These are phyloP conservation scores for Argynnis bischoffii DNA, from an alignment of 2,888 invertebrate species.

Conservation along the genomic window DNA sequence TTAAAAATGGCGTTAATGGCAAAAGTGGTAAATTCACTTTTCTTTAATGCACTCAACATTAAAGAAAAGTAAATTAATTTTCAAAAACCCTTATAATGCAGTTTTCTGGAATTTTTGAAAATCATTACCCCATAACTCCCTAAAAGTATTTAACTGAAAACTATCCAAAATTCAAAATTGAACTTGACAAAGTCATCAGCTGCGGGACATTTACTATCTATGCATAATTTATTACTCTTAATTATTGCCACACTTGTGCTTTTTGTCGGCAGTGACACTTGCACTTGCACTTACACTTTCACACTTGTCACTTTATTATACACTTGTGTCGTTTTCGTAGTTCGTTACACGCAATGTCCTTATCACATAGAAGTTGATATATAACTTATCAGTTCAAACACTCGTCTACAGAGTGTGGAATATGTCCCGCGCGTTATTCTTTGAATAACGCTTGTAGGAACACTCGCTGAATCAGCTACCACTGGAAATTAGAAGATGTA, in stretches of 20 bases:
- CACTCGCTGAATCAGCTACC: constrained; percentile 82
- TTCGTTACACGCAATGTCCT: constrained; percentile 36
- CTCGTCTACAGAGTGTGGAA: constrained; percentile 71
- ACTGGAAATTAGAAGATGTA: constrained; percentile 53
- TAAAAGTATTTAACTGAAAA: too few relatives aligned
- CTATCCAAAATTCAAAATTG: background rate
- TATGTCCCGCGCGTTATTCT: constrained; percentile 77
- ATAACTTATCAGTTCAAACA: constrained; percentile 41
- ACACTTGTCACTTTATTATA: background rate
- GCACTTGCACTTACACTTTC: constrained; percentile 16
- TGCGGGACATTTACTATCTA: background rate
- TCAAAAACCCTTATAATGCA: too few relatives aligned
- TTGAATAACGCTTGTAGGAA: constrained; percentile 77
- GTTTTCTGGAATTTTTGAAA: too few relatives aligned
- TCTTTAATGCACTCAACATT: too few relatives aligned
- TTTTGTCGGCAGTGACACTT: constrained; percentile 5
- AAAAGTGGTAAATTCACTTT: too few relatives aligned
- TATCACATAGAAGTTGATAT: constrained; percentile 48
- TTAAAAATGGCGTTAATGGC: too few relatives aligned
- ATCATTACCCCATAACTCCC: too few relatives aligned
- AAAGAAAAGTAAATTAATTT: too few relatives aligned
- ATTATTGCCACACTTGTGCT: background rate
- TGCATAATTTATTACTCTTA: background rate
- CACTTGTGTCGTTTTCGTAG: constrained; percentile 26
- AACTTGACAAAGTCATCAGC: background rate